Evolutionary conservation across 2,113 vertebrate species (phyloP), one percentile per base, ranked within the genome.

Genomic region (Chascanopsetta lugubris): DNA sequence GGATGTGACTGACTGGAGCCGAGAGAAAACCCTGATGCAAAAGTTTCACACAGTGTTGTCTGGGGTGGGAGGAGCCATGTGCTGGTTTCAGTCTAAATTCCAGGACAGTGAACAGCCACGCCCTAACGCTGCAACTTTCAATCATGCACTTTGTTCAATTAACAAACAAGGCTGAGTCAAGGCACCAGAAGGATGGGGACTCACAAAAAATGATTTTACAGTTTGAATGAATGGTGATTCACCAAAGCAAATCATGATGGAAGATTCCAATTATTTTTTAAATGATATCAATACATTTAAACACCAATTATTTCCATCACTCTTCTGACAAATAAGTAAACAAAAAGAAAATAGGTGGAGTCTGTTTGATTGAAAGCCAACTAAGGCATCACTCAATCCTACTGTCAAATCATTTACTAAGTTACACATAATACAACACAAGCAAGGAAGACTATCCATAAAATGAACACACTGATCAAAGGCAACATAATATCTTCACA

Each of bases 51-150:
- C 36, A 11, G 17, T 18, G 60, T 62, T 71, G 67, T 66, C 63
- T 32, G 5, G 20, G 36, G 63, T 36, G 48, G 80, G 73, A 75
- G 84, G 85, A 86, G 77, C 15, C 4, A 77, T 7, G 22, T 15
- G 49, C 27, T 9, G 32, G 86, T 90, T 90, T 90, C 89, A 86
- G 30, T 77, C 34, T 36, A 86, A 55, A 87, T 87, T 83, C 85
- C 85, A 79, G 57, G 10, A n/a, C 45, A 48, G 0, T 10, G 6
- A 34, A 43, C 12, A 50, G 51, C 43, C 66, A 77, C 67, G 2
- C 82, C 77, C 60, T 48, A 15, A 24, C 5, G 18, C 4, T 15
- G 34, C 6, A 18, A 6, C 25, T 66, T 6, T 8, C 36, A 26
- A 24, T 18, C 2, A 17, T 2, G 2, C 12, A 22, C 20, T 25